Base-by-base conservation (phyloP, 1,140 invertebrate genomes). In the Diabrotica virgifera region DNA sequence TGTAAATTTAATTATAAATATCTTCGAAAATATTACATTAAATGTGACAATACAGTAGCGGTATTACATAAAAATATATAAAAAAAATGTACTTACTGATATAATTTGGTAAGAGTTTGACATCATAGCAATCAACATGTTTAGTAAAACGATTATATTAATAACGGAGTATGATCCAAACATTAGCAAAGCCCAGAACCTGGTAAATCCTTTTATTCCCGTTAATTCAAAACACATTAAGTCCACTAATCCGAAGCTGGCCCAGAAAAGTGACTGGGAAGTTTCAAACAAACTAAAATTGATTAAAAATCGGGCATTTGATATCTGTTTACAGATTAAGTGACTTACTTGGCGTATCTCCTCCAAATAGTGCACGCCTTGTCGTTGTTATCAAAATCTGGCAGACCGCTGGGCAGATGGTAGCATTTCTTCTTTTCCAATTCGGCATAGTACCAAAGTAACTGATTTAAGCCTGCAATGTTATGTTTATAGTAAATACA, bases 101-200 rank as follows among this genome's bases (percentile, higher is more conserved):
- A 94, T 94, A 70, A 90, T 84, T 57, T 91, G 86, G 76, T 92
- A 95, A 7, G 92, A 94, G 80, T 92, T 94, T 70, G 90, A 92
- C 90, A 94, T 94, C 92, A 94, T 95, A 65, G 92, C 92, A 70
- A 95, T 94, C 52, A 95, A 85, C 67, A 94, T 85, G 79, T 95
- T 94, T 58, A 94, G 80, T 12, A 95, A 81, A 24, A 95, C 91
- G 73, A 94, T 92, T 63, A 94, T 88, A 73, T 93, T 92, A 76
- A 94, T 93, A 53, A 91, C 89, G 58, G 89, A 90, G 78, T 91
- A 93, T 1, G 88, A 88, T 36, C 90, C 90, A 67, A 91, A 92
- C 89, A 92, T 92, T 55, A 92, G 80, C 63, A 92, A 78, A 24
- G 89, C 89, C 90, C 90, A 92, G 75, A 92, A 92, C 61, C 89